Base-by-base conservation (phyloP, 2,888 invertebrate species). In the Sialis lutaria region DNA sequence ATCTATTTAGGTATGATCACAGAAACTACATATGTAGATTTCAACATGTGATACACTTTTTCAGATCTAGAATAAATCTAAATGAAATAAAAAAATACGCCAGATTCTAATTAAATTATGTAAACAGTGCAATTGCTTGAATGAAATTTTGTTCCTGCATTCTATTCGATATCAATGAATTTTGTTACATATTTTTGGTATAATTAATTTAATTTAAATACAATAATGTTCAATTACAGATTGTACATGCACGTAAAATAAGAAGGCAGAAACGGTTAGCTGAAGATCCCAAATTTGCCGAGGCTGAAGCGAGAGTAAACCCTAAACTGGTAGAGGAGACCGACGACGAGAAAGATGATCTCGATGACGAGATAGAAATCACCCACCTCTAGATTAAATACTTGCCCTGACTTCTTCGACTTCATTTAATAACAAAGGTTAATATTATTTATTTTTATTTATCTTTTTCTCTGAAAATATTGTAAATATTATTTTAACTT, bases 301-400 rank as follows among this genome's bases (percentile, higher is more conserved):
- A 79, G 48, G 73, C 75, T 50, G 74, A 74, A 52, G 79, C 77
- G 32, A 68, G 65, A 52, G 69, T 69, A 37, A 67, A 69, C 47
- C 60, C 64, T 48, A 56, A 55, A 39, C 53, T 52, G 56, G 66
- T 39, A 70, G 86, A 86, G 62, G 87, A 87, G 64, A 85, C 85
- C 50, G 87, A 88, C 60, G 88, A 82, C 64, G 82, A 88, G 61
- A 82, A 83, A 60, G 87, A 88, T 65, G 87, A 87, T 64, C 80
- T 87, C 57, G 87, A 87, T 67, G 87, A 88, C 63, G 86, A 88
- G 61, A 86, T 88, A 62, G 80, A 86, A 62, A 81, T 88, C 60
- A 87, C 87, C 53, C 86, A 86, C 65, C 75, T 87, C 60, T 87
- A 80, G 63, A 54, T 48, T 52, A 47, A 37, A 10, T 37, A 10